Evolutionary conservation across 35 echinoderm and acorn worm species (phyloP), one percentile per base, ranked within the genome.

Genomic region (Lytechinus pictus): DNA sequence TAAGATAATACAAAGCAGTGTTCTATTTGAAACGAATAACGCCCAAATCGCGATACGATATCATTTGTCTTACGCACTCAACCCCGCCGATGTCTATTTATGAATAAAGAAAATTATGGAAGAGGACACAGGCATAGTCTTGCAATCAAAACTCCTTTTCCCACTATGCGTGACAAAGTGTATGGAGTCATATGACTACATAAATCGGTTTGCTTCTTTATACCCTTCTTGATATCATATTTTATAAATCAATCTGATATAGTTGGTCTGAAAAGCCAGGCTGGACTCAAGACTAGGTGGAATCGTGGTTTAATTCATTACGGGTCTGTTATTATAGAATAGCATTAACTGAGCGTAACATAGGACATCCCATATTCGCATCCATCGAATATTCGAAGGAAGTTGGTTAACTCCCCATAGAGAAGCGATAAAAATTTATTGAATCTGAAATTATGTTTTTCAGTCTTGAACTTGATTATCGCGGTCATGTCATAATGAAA

Each of bases 341-440:
- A 58, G 56, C 56, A 11, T 79, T 6, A 79, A 79, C 66, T 24
- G n/a, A 24, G 66, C 66, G 66, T 79, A 79, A 79, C 21, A 79
- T 19, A 79, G 66, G 19, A 79, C 14, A 14, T 79, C 66, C 66
- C 66, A 19, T 60, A 24, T 24, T 7, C 5, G 8, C n/a, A 79
- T 2, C 66, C 19, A 79, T 24, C 66, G 66, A 24, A 79, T 79
- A 24, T 44, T 79, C 21, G 66, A 14, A 79, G 66, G 28, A 27
- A 52, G 52, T 33, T 54, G 88, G 92, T 93, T 93, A 55, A 93
- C 92, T 93, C 92, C 53, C 92, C 28, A n/a, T 54, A 24, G 92
- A 27, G 27, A 57, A 54, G 55, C n/a, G 92, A 57, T 93, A 93
- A 93, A 93, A 55, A 93, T 93, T 93, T 93, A 93, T 93, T 93